A percentile compares a stretch with the other conserved stretches of the same genome.
phyloP scores from a whole-genome alignment of 2,113 vertebrate genomes.

The Phodopus roborovskii region DNA sequence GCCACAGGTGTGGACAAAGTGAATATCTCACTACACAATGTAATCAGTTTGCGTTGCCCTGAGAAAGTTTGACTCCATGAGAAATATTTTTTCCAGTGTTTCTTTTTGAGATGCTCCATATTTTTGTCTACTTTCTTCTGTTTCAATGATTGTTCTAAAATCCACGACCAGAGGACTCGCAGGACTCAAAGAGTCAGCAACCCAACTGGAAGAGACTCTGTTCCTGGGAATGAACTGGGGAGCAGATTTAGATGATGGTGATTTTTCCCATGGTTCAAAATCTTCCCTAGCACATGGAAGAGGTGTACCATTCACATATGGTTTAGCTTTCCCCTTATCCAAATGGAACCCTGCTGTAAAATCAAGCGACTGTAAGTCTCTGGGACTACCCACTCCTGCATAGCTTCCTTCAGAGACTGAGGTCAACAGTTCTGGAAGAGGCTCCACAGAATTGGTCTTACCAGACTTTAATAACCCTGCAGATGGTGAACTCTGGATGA shows the following conservation, averaged over 20 bases:
- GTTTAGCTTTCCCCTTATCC: constrained; percentile 86
- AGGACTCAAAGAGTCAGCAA: constrained; percentile 86
- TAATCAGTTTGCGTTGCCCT: constrained; percentile 98
- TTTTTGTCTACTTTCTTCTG: constrained; percentile 93
- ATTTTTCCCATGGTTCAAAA: constrained; percentile 80
- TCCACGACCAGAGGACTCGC: constrained; percentile 92
- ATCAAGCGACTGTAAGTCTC: no score
- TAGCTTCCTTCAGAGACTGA: no score
- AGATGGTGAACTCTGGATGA: no score
- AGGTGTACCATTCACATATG: constrained; percentile 82
- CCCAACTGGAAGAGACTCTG: constrained; percentile 84
- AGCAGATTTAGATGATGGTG: constrained; percentile 84
- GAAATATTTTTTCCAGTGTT: constrained; percentile 87
- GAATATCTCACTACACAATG: constrained; percentile 55
- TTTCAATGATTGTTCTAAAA: constrained; percentile 97
- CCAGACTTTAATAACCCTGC: no score
- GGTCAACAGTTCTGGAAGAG: no score
- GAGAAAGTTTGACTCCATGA: constrained; percentile 93
- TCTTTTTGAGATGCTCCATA: constrained; percentile 91
- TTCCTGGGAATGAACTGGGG: constrained; percentile 88
- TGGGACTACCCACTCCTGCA: no score
- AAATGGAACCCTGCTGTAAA: no score
- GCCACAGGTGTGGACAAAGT: no score
- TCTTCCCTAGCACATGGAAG: constrained; percentile 85
- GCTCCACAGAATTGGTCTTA: no score